Conservation (phyloP, 2,888 invertebrate species). For the Adelphocoris suturalis region DNA sequence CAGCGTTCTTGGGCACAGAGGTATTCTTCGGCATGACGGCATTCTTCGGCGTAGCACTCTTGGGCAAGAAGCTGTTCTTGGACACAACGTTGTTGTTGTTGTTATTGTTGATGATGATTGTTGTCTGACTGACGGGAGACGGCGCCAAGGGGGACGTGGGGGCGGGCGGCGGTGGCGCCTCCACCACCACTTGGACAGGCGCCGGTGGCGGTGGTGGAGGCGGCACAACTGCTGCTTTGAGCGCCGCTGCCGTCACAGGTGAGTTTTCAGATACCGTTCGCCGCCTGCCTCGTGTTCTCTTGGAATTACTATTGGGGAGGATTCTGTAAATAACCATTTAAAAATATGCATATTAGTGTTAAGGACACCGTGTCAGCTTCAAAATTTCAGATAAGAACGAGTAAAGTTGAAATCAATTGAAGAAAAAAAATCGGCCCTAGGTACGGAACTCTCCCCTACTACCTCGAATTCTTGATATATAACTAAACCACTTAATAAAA, state of each 20-base stretch:
- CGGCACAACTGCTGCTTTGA: conserved; percentile 70
- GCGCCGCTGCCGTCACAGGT: neutral
- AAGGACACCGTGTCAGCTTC: neutral
- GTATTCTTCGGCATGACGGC: too few relatives aligned
- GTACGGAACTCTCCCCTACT: too few relatives aligned
- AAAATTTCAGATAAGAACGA: neutral
- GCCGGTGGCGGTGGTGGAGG: conserved; percentile 74
- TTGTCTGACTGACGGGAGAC: conserved; percentile 10
- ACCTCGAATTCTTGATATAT: too few relatives aligned
- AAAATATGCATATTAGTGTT: neutral
- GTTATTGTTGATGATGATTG: conserved; percentile 40
- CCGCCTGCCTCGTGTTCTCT: conserved; percentile 79
- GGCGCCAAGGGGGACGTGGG: conserved; percentile 72
- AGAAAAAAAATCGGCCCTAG: too few relatives aligned
- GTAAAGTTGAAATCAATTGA: neutral
- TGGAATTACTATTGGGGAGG: conserved; percentile 77
- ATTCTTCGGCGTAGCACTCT: neutral
- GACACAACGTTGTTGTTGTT: conserved; percentile 62
- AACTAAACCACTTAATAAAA: too few relatives aligned
- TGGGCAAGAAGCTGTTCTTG: conserved; percentile 26
- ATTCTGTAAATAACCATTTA: conserved; percentile 71
- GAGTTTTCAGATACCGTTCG: conserved; percentile 78
- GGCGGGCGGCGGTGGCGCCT: conserved; percentile 56
- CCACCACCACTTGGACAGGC: conserved; percentile 18
- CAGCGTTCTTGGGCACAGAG: too few relatives aligned